phyloP scores from a whole-genome alignment of 2,113 vertebrate genomes.

The Ceyx melanurus region DNA sequence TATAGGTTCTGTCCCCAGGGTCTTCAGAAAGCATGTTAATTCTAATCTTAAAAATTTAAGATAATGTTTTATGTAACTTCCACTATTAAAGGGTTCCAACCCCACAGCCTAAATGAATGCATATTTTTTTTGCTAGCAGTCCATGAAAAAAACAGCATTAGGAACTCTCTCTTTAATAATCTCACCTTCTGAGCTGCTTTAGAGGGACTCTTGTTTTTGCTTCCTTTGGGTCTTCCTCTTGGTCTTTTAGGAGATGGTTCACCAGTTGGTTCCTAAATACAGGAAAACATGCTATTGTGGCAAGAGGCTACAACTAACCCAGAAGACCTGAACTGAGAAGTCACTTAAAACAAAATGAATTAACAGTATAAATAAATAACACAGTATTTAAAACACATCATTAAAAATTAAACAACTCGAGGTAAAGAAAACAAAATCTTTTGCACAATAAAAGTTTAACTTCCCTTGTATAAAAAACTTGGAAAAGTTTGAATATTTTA shows the following conservation, averaged over 20 bases:
- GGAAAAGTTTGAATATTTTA: not conserved
- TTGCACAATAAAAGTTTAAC: slow-evolving; percentile 14
- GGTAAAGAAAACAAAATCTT: not conserved
- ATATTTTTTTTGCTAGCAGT: not conserved
- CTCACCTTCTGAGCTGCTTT: slow-evolving; percentile 97
- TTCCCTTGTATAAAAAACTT: not conserved
- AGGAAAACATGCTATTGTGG: slow-evolving; percentile 74
- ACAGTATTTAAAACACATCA: slow-evolving; percentile 3
- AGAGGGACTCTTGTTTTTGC: slow-evolving; percentile 97
- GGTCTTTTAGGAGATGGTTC: slow-evolving; percentile 96
- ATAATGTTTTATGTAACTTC: not conserved
- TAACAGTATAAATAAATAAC: slow-evolving; percentile 16
- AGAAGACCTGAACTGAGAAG: slow-evolving; percentile 22
- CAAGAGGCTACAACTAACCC: slow-evolving; percentile 47
- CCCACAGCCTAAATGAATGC: not conserved
- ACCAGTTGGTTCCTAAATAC: slow-evolving; percentile 87
- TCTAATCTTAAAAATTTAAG: slow-evolving; percentile 7
- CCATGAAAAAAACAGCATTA: slow-evolving; percentile 9
- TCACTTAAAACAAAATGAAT: slow-evolving; percentile 27
- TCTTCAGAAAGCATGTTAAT: not conserved
- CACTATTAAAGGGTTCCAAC: not conserved
- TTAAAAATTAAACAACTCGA: slow-evolving; percentile 1
- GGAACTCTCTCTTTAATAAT: slow-evolving; percentile 38
- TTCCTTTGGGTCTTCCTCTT: slow-evolving; percentile 95
- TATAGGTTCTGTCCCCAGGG: not conserved